Percentiles rank a stretch among this genome's conserved stretches.
phyloP scores from a whole-genome alignment of 2,888 invertebrate species.

The Tromatobia lineatoria region DNA sequence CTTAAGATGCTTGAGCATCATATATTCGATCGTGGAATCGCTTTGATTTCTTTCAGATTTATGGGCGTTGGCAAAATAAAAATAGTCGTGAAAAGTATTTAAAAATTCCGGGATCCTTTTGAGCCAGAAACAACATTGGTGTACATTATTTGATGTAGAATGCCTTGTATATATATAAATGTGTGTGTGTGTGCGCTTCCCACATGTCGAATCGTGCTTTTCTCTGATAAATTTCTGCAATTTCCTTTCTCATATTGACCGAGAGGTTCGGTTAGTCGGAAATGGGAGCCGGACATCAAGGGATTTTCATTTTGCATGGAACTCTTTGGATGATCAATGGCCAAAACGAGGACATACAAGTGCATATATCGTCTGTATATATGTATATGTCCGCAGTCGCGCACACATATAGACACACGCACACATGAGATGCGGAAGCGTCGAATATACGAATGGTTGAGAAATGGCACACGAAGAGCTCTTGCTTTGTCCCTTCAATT shows the following conservation, averaged over 20 bases:
- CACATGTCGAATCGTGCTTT: background rate
- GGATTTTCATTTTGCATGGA: background rate
- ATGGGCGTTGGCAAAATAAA: too few species aligned
- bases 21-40: too few species aligned
- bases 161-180: background rate
- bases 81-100: too few species aligned
- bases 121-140: too few species aligned
- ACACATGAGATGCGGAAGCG: background rate
- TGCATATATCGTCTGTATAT: background rate
- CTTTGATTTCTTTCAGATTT: too few species aligned
- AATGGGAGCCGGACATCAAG: background rate
- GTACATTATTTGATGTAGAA: too few species aligned
- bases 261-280: background rate
- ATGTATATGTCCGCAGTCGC: background rate
- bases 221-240: constrained; percentile 24
- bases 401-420: background rate
- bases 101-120: too few species aligned
- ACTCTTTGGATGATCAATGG: background rate
- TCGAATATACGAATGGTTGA: background rate
- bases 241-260: background rate
- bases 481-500: constrained; percentile 1
- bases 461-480: background rate
- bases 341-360: background rate
- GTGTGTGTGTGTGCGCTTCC: too few species aligned
- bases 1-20: too few species aligned